Evolutionary conservation across 2,797 vertebrate species (phyloP), one percentile per base, ranked within the genome.

Genomic region (Mycteria americana): DNA sequence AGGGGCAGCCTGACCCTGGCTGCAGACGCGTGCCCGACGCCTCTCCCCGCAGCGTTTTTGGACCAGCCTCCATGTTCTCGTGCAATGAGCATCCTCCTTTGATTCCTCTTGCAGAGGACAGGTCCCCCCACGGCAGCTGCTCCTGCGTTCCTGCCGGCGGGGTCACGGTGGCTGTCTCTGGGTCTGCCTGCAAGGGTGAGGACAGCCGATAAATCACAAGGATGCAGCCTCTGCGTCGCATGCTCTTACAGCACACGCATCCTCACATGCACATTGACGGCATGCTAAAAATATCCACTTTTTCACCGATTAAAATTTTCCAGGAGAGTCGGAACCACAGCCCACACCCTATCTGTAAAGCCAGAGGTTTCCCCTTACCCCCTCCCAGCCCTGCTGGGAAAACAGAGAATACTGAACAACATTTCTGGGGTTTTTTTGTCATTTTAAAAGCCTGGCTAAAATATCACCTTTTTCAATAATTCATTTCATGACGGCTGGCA

Each of bases 271-370:
- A 64, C 1, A 0, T 48, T 77, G 87, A 83, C 1, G 1, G 48
- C 77, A 35, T 21, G 48, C 57, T 93, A 87, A 93, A 97, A 95
- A 94, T 86, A 93, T 88, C 75, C 48, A 64, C 33, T 93, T 92
- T 93, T 94, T 89, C 45, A 82, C 81, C 4, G 3, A 92, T 91
- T 73, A 86, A 78, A 88, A 89, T 91, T 97, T 96, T 92, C 95
- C 92, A 70, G 88, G 63, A 85, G 78, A 85, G 89, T 23, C 9
- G 5, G 91, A 92, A 79, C 65, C 74, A 54, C 83, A 69, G 81
- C 78, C 67, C 87, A 85, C 92, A 77, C 69, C 84, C 84, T 79
- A 83, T 92, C 51, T 76, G 79, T 51, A 37, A 22, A 75, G 86
- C 73, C 93, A 92, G 60, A 91, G 79, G 72, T 73, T 96, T 95